Conservation (phyloP, 2,113 vertebrate species). For the Ondatra zibethicus region DNA sequence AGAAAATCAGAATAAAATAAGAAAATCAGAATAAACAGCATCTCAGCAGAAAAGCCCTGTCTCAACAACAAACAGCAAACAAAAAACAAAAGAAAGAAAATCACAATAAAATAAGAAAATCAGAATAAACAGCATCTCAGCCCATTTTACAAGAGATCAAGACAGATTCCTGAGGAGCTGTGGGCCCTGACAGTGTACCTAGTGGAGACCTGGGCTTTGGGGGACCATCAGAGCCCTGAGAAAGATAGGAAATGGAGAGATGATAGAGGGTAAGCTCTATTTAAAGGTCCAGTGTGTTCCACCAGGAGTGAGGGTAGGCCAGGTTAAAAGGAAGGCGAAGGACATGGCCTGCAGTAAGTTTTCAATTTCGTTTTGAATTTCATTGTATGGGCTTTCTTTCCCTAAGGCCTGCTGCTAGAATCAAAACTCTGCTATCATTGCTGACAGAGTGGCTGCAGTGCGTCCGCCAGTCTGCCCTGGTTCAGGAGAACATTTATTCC, state of each 20-base stretch:
- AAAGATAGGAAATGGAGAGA: background rate
- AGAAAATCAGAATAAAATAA: background rate
- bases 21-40: background rate
- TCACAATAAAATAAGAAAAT: background rate
- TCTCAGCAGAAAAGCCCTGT: too few species aligned
- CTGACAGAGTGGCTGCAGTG: conserved; percentile 26
- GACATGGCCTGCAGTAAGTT: conserved; percentile 42
- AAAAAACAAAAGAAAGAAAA: background rate
- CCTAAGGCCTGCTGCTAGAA: conserved; percentile 6
- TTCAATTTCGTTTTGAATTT: conserved; percentile 51
- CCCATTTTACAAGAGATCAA: background rate
- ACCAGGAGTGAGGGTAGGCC: background rate
- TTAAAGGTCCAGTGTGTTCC: background rate
- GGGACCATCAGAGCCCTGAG: background rate
- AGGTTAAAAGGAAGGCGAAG: background rate
- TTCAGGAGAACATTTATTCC: conserved; percentile 22
- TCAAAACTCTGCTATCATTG: conserved; percentile 35
- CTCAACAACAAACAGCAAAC: too few species aligned
- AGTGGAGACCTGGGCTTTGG: background rate
- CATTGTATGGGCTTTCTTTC: conserved; percentile 45
- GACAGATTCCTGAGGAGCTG: background rate
- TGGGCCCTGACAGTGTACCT: too few species aligned
- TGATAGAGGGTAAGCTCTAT: background rate
- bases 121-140: background rate
- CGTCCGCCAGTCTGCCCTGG: background rate